These are phyloP conservation scores for Mythimna pallens DNA, from an alignment of 2,888 invertebrate genomes.

Conservation along the genomic window DNA sequence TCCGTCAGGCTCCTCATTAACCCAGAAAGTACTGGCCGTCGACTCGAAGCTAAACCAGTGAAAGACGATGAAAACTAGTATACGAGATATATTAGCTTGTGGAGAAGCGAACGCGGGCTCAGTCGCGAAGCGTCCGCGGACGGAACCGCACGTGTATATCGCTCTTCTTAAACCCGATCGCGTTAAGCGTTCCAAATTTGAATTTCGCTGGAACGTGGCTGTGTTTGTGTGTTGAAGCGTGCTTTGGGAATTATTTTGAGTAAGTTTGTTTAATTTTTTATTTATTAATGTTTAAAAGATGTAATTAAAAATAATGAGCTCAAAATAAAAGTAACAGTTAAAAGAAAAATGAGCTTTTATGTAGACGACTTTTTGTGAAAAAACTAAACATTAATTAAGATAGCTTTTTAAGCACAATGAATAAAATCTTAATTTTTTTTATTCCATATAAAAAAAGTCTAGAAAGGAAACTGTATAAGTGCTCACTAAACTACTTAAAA, in stretches of 20 bases:
- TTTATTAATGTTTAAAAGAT: not conserved
- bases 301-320: constrained; percentile 32
- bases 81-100: constrained; percentile 87
- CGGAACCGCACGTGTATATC: constrained; percentile 71
- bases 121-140: constrained; percentile 76
- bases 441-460: too few relatives aligned
- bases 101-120: constrained; percentile 68
- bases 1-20: constrained; percentile 87
- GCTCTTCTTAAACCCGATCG: constrained; percentile 61
- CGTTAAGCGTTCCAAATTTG: constrained; percentile 66
- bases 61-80: constrained; percentile 89
- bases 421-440: not conserved
- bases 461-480: not conserved
- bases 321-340: constrained; percentile 20
- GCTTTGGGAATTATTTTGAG: constrained; percentile 76
- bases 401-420: not conserved
- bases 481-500: not conserved
- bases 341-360: constrained; percentile 25
- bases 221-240: constrained; percentile 75
- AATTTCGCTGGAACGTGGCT: constrained; percentile 67
- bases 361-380: not conserved
- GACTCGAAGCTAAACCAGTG: constrained; percentile 81
- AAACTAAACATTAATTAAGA: not conserved
- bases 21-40: constrained; percentile 86
- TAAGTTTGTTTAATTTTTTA: constrained; percentile 67